These are phyloP conservation scores for Garrulus glandarius DNA, from an alignment of 2,797 vertebrate genomes.

Conservation along the genomic window DNA sequence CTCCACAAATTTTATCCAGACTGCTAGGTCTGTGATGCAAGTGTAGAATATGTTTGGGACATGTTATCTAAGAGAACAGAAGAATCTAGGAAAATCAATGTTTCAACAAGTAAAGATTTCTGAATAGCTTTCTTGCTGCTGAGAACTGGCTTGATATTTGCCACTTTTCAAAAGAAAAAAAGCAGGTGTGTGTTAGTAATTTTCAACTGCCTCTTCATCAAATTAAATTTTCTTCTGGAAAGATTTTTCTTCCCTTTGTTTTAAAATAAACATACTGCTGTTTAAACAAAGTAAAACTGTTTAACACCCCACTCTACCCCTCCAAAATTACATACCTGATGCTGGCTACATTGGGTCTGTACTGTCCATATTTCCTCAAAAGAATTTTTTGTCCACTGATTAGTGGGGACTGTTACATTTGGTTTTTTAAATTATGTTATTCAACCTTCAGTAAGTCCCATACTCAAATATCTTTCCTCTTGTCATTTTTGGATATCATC, in stretches of 20 bases:
- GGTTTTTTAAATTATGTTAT: not conserved
- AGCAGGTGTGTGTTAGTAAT: not conserved
- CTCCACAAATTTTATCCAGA: not conserved
- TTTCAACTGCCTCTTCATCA: not conserved
- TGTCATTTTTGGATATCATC: not conserved
- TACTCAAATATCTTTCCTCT: not conserved
- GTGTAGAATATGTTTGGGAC: not conserved
- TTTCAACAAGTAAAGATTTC: not conserved
- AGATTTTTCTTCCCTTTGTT: not conserved
- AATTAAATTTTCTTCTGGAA: not conserved
- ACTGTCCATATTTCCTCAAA: not conserved
- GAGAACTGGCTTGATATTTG: not conserved
- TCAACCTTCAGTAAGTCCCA: not conserved
- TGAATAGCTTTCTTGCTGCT: not conserved
- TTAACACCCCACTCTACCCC: not conserved
- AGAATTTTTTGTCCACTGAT: not conserved
- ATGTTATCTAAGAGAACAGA: not conserved
- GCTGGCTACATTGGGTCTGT: not conserved
- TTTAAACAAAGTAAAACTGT: not conserved
- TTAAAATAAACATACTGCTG: not conserved
- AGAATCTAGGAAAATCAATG: not conserved
- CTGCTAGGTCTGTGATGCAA: not conserved
- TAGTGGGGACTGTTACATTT: not conserved
- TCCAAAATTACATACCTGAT: not conserved
- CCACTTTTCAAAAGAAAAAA: not conserved